Evolutionary conservation across 2,113 vertebrate species (phyloP), one percentile per base, ranked within the genome.

Genomic region (Pipra filicauda): DNA sequence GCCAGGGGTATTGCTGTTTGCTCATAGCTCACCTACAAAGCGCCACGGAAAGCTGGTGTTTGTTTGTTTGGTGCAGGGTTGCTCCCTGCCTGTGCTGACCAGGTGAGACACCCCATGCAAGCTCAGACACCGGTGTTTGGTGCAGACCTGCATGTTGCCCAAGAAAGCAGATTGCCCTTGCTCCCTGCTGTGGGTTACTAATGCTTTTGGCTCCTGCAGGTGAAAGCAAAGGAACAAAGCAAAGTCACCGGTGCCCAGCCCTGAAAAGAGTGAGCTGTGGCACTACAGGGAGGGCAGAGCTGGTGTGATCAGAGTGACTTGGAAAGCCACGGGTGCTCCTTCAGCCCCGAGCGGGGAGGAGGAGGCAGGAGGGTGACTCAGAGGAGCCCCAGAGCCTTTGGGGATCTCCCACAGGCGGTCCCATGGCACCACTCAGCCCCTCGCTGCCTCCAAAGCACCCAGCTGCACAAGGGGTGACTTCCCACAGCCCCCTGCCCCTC

Each of bases 51-150:
- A 67, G 54, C 3, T 35, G 69, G 18, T 89, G 84, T 62, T 76
- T 91, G 57, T 82, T 89, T 91, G 76, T 91, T 96, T 26, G 48
- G 55, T 65, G 86, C 89, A 89, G 79, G 21, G 39, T 44, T 88
- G 15, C 44, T 86, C 11, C 8, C 48, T 65, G 30, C 19, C 90
- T 84, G 91, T 75, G 61, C 57, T 52, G 91, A 41, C 27, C 18
- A 15, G 80, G n/a, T 95, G 86, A 95, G 73, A 74, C 93, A 92
- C 3, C 16, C 48, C 8, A 3, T 65, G 55, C 93, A 84, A 89
- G 95, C 93, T 95, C 91, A 96, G 93, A 26, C 94, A 89, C 35
- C 0, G 2, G 57, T 2, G 12, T 31, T 80, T 70, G 76, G 51
- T 84, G 80, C 3, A 30, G 71, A 28, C 31, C 85, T 96, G 77